These are phyloP conservation scores for mouse (Mus musculus) DNA, from an alignment of 2,113 vertebrate genomes.

Conservation along the genomic window DNA sequence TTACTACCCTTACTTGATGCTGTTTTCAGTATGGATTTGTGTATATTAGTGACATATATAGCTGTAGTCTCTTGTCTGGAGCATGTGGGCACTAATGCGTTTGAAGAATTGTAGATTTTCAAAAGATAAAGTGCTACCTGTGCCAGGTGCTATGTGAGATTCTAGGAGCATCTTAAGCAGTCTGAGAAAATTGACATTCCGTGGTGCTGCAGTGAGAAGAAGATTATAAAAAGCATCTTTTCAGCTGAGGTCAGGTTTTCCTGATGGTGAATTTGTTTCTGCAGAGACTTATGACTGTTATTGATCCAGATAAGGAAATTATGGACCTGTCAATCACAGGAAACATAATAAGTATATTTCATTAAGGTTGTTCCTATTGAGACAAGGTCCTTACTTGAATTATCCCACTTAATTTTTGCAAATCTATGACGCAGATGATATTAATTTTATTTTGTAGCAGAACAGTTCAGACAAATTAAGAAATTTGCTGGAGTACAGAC, in stretches of 20 bases:
- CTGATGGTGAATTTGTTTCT: not conserved
- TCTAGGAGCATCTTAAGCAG: not conserved
- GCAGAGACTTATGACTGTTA: not conserved
- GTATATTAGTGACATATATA: not conserved
- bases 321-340: not conserved
- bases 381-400: not conserved
- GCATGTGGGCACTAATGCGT: not conserved
- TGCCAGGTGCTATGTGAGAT: accelerated
- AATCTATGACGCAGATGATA: not conserved
- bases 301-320: not conserved
- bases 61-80: not conserved
- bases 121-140: not conserved
- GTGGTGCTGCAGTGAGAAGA: not conserved
- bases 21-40: not conserved
- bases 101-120: constrained; percentile 8
- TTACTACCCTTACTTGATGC: not conserved
- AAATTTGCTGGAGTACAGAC: not conserved
- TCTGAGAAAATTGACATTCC: not conserved
- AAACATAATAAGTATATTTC: not conserved
- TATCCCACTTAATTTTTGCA: not conserved
- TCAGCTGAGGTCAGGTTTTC: not conserved
- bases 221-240: not conserved
- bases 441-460: not conserved
- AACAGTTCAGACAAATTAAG: not conserved
- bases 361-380: not conserved